Conservation (phyloP, 2,888 invertebrate species). For the Frankliniella fusca region DNA sequence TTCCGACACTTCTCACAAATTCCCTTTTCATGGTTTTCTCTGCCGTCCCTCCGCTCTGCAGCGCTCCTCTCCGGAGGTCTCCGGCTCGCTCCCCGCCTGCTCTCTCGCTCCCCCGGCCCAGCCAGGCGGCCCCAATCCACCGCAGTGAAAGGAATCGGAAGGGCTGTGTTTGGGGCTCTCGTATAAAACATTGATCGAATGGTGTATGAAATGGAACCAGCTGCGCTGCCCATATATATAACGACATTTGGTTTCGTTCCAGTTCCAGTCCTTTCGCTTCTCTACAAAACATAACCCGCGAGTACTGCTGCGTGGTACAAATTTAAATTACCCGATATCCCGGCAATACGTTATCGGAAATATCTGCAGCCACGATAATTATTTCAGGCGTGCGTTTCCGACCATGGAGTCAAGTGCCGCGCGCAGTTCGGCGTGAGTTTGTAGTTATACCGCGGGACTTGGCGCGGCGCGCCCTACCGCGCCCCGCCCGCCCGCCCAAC, state of each 20-base stretch:
- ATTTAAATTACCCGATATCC: too few species aligned
- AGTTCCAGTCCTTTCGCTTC: too few species aligned
- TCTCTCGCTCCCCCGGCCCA: neutral
- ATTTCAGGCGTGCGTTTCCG: too few species aligned
- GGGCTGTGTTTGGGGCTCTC: neutral
- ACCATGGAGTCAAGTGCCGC: neutral
- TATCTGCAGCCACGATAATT: too few species aligned
- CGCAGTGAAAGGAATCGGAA: neutral
- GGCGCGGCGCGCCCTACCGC: neutral
- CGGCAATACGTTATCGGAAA: too few species aligned
- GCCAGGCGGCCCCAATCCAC: neutral
- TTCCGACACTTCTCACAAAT: slow-evolving; percentile 26
- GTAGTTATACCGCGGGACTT: neutral
- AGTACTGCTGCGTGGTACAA: too few species aligned
- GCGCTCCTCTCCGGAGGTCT: neutral
- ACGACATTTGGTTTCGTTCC: too few species aligned
- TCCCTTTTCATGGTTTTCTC: slow-evolving; percentile 25
- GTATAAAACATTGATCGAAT: too few species aligned
- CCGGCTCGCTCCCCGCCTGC: neutral
- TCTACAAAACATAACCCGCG: too few species aligned
- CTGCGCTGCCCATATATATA: too few species aligned
- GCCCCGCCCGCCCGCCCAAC: neutral
- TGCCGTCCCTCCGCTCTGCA: neutral
- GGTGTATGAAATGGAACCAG: too few species aligned
- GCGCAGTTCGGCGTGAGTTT: neutral